These are phyloP conservation scores for Argopecten irradians DNA, from an alignment of 1,140 invertebrate species.

Conservation along the genomic window DNA sequence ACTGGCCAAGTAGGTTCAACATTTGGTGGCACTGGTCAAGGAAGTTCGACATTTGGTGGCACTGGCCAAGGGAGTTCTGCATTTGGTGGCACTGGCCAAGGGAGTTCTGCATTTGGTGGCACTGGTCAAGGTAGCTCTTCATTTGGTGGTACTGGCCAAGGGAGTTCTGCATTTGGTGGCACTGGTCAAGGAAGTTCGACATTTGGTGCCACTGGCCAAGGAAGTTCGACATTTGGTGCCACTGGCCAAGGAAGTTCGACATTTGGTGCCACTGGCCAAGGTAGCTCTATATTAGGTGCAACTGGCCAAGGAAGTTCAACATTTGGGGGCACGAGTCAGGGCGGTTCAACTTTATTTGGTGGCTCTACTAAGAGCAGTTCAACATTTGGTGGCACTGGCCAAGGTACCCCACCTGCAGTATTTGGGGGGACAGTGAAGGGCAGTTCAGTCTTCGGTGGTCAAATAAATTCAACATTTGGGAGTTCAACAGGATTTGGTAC, in stretches of 20 bases:
- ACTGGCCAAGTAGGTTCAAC: neutral
- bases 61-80: neutral
- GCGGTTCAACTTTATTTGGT: neutral
- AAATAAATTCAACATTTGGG: neutral
- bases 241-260: neutral
- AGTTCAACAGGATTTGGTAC: neutral
- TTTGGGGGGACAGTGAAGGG: neutral
- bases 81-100: neutral
- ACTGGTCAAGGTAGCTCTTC: neutral
- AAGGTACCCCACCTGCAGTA: neutral
- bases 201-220: neutral
- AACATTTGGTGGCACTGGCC: neutral
- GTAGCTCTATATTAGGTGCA: neutral
- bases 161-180: neutral
- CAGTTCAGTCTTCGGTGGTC: neutral
- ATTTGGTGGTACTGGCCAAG: neutral
- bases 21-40: neutral
- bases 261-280: constrained; percentile 4
- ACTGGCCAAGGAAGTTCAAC: neutral
- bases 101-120: neutral
- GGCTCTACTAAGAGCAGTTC: too few species aligned
- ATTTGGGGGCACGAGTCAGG: neutral
- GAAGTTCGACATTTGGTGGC: neutral
- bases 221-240: neutral
- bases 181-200: neutral